Base-by-base conservation (phyloP, 2,888 invertebrate genomes). In the Seira musarum region DNA sequence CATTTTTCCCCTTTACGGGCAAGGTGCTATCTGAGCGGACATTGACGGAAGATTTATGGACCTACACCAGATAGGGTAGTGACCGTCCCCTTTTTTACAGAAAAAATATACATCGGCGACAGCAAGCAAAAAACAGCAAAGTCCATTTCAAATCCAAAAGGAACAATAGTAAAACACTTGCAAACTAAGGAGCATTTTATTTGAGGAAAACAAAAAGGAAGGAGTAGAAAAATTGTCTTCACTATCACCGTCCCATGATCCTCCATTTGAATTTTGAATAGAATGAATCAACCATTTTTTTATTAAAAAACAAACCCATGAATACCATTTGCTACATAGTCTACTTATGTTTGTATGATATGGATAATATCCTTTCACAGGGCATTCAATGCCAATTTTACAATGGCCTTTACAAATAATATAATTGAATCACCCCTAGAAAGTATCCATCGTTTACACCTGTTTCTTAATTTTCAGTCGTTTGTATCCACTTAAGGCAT, bases 21-120 rank as follows among this genome's bases (percentile, higher is more conserved):
- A 87, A 87, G 85, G 87, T 86, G 87, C 82, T 85, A 85, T 83
- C 83, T 81, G 57, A 74, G 83, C 73, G 82, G 83, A 84, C 85
- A 84, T 85, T 86, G 85, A 84, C 82, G 84, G 82, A 82, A 84
- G 84, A 84, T 84, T 84, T 84, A 87, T 87, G 85, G 82, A 79
- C 77, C 75, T 60, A 74, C 82, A 83, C 79, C 82, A 84, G 85
- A 83, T 84, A 85, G 87, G 86, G 79, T 87, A 86, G 86, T 82
- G 82, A 79, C 82, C 83, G 76, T 81, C 84, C 83, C 83, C 84
- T 86, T 85, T 86, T 85, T 85, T 83, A 85, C 82, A 66, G 64
- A 53, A 60, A 68, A 78, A 30, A 24, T 30, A 30, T 30, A 30
- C 8, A 30, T 30, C 30, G 30, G 30, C 8, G 30, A 30, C 30